phyloP scores from a whole-genome alignment of 1,140 invertebrate genomes.

The Riptortus pedestris region DNA sequence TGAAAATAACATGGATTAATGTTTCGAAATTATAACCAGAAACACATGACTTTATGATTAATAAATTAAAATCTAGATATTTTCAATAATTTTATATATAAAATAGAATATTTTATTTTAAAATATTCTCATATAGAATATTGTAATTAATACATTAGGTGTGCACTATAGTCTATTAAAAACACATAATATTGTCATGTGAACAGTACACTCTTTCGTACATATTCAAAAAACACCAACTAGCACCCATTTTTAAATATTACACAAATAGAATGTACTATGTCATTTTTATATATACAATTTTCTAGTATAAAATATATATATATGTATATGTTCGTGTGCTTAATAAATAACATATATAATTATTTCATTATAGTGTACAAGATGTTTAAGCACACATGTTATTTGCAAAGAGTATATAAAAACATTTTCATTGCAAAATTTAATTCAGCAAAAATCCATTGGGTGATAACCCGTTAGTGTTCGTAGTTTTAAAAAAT shows the following conservation, averaged over 20 bases:
- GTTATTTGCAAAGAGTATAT: background rate
- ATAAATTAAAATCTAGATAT: too few species aligned
- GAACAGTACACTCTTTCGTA: constrained; percentile 14
- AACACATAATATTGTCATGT: constrained; percentile 26
- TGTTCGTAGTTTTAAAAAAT: background rate
- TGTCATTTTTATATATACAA: constrained; percentile 3
- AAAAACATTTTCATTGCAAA: background rate
- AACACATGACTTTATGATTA: too few species aligned
- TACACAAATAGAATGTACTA: constrained; percentile 12
- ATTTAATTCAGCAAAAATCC: background rate
- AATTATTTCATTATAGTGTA: background rate
- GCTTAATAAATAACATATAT: constrained; percentile 1
- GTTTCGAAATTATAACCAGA: too few species aligned
- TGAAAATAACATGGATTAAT: too few species aligned
- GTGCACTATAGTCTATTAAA: constrained; percentile 18
- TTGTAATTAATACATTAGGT: background rate
- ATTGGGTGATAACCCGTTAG: background rate
- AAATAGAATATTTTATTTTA: constrained; percentile 13
- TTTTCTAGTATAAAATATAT: constrained; percentile 20
- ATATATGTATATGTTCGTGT: constrained; percentile 5
- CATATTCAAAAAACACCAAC: background rate
- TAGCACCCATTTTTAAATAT: background rate
- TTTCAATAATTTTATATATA: background rate
- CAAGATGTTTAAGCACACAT: constrained; percentile 10
- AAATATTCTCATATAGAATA: constrained; percentile 16